phyloP scores from a whole-genome alignment of 2,113 vertebrate species.

The Speoplatyrhinus poulsoni region DNA sequence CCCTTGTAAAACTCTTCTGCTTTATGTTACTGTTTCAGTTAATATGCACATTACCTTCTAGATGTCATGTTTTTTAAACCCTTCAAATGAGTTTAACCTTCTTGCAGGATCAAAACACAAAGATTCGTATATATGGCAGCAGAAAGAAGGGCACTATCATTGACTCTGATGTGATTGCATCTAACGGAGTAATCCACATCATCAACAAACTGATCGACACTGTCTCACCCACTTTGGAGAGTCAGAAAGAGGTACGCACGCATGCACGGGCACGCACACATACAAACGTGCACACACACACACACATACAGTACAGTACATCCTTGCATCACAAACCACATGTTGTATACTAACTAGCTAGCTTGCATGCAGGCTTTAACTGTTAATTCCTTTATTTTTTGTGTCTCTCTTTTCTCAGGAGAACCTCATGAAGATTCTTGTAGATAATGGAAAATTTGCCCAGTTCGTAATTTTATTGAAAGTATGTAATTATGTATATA shows the following conservation, averaged over 20 bases:
- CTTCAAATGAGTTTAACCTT: not conserved
- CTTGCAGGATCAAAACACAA: conserved; percentile 75
- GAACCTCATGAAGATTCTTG: conserved; percentile 84
- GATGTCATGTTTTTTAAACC: no score
- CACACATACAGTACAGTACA: no score
- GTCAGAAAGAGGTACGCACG: conserved; percentile 71
- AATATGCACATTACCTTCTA: no score
- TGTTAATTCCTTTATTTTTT: not conserved
- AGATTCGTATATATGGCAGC: conserved; percentile 82
- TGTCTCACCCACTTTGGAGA: conserved; percentile 74
- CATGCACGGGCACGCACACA: no score
- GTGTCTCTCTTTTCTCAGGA: conserved; percentile 69
- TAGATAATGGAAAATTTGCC: conserved; percentile 78
- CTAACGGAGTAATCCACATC: conserved; percentile 91
- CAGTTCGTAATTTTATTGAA: conserved; percentile 82
- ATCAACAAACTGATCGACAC: conserved; percentile 86
- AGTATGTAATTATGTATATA: conserved; percentile 65
- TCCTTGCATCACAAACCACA: no score
- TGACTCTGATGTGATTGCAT: conserved; percentile 81
- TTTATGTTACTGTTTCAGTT: not conserved
- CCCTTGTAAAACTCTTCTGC: not conserved
- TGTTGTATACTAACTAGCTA: no score
- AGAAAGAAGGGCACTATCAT: conserved; percentile 78
- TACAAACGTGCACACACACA: not conserved
- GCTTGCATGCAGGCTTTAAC: not conserved